Percentiles rank a stretch among this genome's conserved stretches.
Evolutionary conservation across 92 coral and sea anemone species (phyloP).

Genomic region (Heliopora coerulea): DNA sequence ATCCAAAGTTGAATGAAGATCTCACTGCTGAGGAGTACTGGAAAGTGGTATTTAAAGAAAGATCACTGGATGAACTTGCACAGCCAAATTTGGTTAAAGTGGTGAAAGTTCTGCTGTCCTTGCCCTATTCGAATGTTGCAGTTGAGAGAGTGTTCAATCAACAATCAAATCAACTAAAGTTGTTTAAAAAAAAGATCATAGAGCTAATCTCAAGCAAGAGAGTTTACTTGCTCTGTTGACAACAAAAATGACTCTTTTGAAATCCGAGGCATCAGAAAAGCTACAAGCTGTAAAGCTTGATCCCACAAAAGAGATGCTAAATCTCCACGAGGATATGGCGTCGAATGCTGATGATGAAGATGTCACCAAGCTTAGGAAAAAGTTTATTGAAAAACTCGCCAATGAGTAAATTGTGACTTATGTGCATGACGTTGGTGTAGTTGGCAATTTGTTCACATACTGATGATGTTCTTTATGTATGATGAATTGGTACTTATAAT

Average conservation of each 20-base stretch:
- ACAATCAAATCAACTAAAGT: slow-evolving; percentile 10
- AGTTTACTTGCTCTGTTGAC: slow-evolving; percentile 12
- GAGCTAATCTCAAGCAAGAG: slow-evolving; percentile 18
- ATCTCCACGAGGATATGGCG: slow-evolving; percentile 7
- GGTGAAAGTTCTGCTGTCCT: slow-evolving; percentile 16
- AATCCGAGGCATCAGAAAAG: neutral
- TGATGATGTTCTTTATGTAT: no score
- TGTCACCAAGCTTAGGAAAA: slow-evolving; percentile 9
- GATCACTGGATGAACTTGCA: slow-evolving; percentile 9
- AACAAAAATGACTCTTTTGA: slow-evolving; percentile 13
- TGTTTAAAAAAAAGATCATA: slow-evolving; percentile 17
- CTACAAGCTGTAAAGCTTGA: slow-evolving; percentile 20
- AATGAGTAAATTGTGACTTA: neutral
- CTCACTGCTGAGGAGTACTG: slow-evolving; percentile 15
- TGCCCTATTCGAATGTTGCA: slow-evolving; percentile 21
- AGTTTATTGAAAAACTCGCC: neutral
- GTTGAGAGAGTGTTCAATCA: slow-evolving; percentile 21
- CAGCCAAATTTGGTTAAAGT: slow-evolving; percentile 7
- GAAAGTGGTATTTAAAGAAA: slow-evolving; percentile 11
- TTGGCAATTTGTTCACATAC: neutral
- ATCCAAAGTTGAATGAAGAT: slow-evolving; percentile 19
- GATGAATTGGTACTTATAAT: slow-evolving; percentile 1
- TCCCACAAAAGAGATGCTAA: slow-evolving; percentile 5
- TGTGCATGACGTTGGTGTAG: neutral
- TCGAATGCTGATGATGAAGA: slow-evolving; percentile 18